These are phyloP conservation scores for Babylonia areolata DNA, from an alignment of 1,140 invertebrate species.

Conservation along the genomic window DNA sequence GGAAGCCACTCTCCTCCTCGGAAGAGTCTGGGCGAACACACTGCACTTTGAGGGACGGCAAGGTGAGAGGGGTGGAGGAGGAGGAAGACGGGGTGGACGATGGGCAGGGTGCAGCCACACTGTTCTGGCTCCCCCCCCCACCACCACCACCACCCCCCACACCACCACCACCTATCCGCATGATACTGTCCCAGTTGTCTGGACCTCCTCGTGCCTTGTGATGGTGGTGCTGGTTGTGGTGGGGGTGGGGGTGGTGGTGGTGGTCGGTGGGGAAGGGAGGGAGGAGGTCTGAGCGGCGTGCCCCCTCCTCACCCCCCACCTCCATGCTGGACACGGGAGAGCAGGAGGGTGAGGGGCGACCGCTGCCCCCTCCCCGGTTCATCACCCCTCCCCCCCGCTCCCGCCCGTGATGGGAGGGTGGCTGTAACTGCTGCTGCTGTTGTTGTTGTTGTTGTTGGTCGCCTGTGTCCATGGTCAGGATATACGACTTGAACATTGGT, in stretches of 20 bases:
- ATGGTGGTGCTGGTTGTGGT: constrained; percentile 1
- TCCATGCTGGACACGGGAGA: constrained; percentile 65
- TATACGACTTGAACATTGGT: constrained; percentile 63
- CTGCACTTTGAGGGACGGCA: constrained; percentile 19
- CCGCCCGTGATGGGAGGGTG: not conserved
- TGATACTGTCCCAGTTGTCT: constrained; percentile 23
- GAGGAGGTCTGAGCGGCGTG: not conserved
- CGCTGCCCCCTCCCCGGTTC: not conserved
- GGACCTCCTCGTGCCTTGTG: not conserved
- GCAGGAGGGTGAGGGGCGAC: constrained; percentile 51
- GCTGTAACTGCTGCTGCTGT: constrained; percentile 11
- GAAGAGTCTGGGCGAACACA: constrained; percentile 31
- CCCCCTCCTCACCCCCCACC: constrained; percentile 44
- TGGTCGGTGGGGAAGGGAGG: not conserved
- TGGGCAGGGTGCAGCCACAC: not conserved
- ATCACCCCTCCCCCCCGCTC: not conserved
- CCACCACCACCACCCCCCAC: not conserved
- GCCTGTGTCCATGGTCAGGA: constrained; percentile 58
- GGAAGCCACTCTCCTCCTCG: constrained; percentile 13
- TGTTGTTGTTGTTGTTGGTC: constrained; percentile 40
- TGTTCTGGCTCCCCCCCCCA: constrained; percentile 26
- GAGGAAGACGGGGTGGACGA: constrained; percentile 30
- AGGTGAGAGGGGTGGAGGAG: constrained; percentile 7
- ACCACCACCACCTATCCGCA: not conserved
- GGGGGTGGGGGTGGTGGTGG: constrained; percentile 32